phyloP scores from a whole-genome alignment of 2,113 vertebrate genomes.

The Nyctereutes procyonoides region DNA sequence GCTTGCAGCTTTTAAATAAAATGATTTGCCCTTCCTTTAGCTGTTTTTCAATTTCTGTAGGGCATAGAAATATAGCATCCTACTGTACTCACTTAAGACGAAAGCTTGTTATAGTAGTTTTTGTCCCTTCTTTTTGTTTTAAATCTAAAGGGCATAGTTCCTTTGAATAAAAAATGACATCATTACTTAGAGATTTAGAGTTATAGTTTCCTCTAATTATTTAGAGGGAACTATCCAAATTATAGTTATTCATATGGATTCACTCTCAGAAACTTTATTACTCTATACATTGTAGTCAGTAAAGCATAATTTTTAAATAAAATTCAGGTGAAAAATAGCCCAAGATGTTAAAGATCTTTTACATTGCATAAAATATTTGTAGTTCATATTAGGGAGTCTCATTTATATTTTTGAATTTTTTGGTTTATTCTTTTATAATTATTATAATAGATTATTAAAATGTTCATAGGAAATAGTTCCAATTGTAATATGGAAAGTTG shows the following conservation, averaged over 20 bases:
- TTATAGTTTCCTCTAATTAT: neutral
- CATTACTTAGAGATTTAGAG: neutral
- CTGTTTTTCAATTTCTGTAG: neutral
- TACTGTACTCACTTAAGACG: neutral
- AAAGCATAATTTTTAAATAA: conserved; percentile 52
- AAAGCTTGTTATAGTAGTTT: neutral
- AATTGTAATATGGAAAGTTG: neutral
- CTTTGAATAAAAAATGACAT: conserved; percentile 30
- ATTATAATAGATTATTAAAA: neutral
- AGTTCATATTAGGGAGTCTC: neutral
- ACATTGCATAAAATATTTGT: conserved; percentile 25
- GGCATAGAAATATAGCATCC: neutral
- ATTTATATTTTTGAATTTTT: conserved; percentile 41
- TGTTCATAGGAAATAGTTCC: neutral
- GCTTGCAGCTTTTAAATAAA: neutral
- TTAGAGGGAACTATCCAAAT: conserved; percentile 34
- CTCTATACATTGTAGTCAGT: neutral
- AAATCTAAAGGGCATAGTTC: neutral
- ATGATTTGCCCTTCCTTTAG: neutral
- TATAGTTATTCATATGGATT: neutral
- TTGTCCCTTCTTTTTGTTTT: neutral
- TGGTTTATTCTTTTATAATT: conserved; percentile 1
- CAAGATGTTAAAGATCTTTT: conserved; percentile 30
- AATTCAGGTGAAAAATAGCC: conserved; percentile 8
- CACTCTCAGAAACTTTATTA: neutral